These are phyloP conservation scores for Orthosia incerta DNA, from an alignment of 2,888 invertebrate genomes.

Conservation along the genomic window DNA sequence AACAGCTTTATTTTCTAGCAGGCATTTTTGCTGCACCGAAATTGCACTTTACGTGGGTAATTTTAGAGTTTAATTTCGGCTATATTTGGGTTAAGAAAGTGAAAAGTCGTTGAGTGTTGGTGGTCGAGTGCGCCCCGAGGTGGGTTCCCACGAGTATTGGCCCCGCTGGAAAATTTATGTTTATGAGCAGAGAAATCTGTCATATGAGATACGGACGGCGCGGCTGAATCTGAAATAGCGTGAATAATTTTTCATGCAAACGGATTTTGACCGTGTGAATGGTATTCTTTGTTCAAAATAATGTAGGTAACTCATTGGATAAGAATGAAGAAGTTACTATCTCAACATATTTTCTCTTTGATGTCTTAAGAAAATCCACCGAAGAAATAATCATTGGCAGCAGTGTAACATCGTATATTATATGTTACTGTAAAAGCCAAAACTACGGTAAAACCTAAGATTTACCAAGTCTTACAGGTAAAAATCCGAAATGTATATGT, in stretches of 20 bases:
- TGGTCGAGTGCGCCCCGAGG: constrained; percentile 86
- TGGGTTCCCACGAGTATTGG: constrained; percentile 89
- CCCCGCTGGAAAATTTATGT: constrained; percentile 89
- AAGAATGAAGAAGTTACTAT: too few species aligned
- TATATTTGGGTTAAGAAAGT: constrained; percentile 78
- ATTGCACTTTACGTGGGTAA: constrained; percentile 50
- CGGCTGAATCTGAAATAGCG: constrained; percentile 87
- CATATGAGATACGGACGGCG: constrained; percentile 88
- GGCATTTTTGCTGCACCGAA: constrained; percentile 54
- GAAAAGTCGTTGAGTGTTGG: constrained; percentile 88
- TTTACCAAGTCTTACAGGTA: too few species aligned
- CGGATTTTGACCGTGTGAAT: constrained; percentile 57
- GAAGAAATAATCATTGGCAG: too few species aligned
- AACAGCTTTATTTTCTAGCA: constrained; percentile 86
- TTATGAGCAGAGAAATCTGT: constrained; percentile 90
- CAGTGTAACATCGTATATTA: too few species aligned
- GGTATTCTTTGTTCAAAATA: constrained; percentile 29
- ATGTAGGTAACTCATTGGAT: background rate
- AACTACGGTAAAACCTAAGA: too few species aligned
- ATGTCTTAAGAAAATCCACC: too few species aligned
- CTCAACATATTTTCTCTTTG: too few species aligned
- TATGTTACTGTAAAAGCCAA: too few species aligned
- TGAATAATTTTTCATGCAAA: constrained; percentile 88
- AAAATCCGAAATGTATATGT: too few species aligned
- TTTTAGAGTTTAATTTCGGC: constrained; percentile 72